Evolutionary conservation across 2,113 vertebrate genomes (phyloP), one percentile per base, ranked within the genome.

Genomic region (Penelope pileata): DNA sequence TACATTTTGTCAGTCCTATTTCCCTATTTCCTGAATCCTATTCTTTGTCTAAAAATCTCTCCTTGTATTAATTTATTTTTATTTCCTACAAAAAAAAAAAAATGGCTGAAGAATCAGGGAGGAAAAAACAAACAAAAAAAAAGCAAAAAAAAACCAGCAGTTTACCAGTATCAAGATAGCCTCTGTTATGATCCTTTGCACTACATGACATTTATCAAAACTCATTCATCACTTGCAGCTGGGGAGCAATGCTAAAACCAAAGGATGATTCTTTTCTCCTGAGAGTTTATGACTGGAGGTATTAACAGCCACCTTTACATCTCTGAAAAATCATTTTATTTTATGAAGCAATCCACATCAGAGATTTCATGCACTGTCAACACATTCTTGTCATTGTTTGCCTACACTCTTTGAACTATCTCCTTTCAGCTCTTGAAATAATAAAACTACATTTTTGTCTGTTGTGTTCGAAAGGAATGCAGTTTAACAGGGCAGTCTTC

Each of bases 311-410:
- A 90, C 48, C 47, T 91, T 62, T 82, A n/a, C 69, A 82, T 16
- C 43, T 64, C 30, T 51, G 73, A 88, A 93, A 91, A 94, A 69
- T 78, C 12, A 56, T 75, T 83, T 91, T 85, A 90, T 67, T 91
- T 90, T 86, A 80, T 60, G 78, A 88, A 80, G 38, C 32, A 91
- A 86, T 83, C 26, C 68, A 95, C 72, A 92, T 72, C 83, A 95
- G 74, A 83, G 69, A 86, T 91, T 95, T 96, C 87, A 94, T 94
- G 91, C 83, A 32, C 50, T 91, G 88, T 95, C 95, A 95, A 94
- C 76, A 91, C 26, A 88, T 90, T 95, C 51, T 86, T 48, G 64
- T 91, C 88, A 85, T 15, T 94, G 64, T 88, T 96, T 96, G 83
- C 62, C 80, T 86, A 84, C 27, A 34, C 36, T 88, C 90, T 95